Conservation (phyloP, 2,113 vertebrate species). For the Orycteropus afer region DNA sequence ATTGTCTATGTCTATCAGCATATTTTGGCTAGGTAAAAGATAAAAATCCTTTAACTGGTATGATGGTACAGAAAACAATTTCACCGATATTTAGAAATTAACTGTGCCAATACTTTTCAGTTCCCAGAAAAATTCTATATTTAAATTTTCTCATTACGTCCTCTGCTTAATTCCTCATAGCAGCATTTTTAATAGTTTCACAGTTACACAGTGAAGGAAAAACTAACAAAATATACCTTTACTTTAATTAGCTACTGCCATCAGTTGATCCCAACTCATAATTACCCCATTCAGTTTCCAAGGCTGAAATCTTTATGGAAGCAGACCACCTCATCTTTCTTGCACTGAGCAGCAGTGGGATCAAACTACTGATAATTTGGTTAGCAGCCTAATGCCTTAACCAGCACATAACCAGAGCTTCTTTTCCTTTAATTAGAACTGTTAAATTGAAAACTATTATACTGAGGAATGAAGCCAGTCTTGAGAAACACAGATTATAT, state of each 20-base stretch:
- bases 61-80: background rate
- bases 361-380: too few species aligned
- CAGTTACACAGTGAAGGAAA: background rate
- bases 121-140: background rate
- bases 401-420: too few species aligned
- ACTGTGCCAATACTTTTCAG: background rate
- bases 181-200: slow-evolving; percentile 8
- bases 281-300: too few species aligned
- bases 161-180: background rate
- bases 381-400: too few species aligned
- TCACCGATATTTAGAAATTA: background rate
- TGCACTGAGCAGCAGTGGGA: too few species aligned
- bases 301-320: too few species aligned
- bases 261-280: too few species aligned
- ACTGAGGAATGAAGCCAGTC: background rate
- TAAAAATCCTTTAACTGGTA: background rate
- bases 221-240: background rate
- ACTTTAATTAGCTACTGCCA: slow-evolving; percentile 53
- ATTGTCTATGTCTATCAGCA: background rate
- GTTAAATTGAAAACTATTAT: slow-evolving; percentile 28
- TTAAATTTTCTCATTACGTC: background rate
- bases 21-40: background rate
- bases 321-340: too few species aligned
- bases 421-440: slow-evolving; percentile 56
- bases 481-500: background rate